phyloP scores from a whole-genome alignment of 2,797 vertebrate genomes.

The Scleropages formosus region DNA sequence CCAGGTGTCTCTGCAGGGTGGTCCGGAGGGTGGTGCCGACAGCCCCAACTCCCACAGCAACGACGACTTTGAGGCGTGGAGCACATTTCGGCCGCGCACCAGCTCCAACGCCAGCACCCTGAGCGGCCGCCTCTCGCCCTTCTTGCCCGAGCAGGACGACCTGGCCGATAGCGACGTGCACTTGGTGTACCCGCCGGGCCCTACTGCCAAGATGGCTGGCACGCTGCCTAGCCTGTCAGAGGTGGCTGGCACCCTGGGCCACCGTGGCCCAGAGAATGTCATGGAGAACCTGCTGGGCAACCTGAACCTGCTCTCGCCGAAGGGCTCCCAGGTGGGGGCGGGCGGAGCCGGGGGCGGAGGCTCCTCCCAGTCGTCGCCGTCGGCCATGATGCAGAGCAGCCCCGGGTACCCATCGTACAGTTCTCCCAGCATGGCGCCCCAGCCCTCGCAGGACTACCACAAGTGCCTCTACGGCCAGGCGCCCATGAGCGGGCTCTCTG shows the following conservation, averaged over 20 bases:
- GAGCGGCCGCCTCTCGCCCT: slow-evolving; percentile 92
- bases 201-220: slow-evolving; percentile 86
- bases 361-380: slow-evolving; percentile 89
- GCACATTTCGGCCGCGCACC: slow-evolving; percentile 88
- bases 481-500: slow-evolving; percentile 77
- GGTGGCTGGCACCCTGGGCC: slow-evolving; percentile 82
- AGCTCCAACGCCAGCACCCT: slow-evolving; percentile 95
- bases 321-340: slow-evolving; percentile 76
- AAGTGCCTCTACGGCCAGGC: slow-evolving; percentile 88
- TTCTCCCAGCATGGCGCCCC: slow-evolving; percentile 77
- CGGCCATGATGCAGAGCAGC: slow-evolving; percentile 80
- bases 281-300: slow-evolving; percentile 99
- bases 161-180: slow-evolving; percentile 88
- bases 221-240: slow-evolving; percentile 95
- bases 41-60: slow-evolving; percentile 98
- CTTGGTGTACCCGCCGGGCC: slow-evolving; percentile 85
- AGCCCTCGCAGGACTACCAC: slow-evolving; percentile 84
- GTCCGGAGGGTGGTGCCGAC: slow-evolving; percentile 85
- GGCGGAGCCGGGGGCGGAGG: slow-evolving; percentile 74
- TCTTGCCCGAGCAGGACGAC: slow-evolving; percentile 92
- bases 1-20: slow-evolving; percentile 82
- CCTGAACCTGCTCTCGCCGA: slow-evolving; percentile 93
- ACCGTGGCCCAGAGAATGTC: slow-evolving; percentile 77
- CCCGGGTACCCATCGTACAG: slow-evolving; percentile 84
- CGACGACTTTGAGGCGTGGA: slow-evolving; percentile 95